These are phyloP conservation scores for Barypeithes pellucidus DNA, from an alignment of 2,888 invertebrate genomes.

Conservation along the genomic window DNA sequence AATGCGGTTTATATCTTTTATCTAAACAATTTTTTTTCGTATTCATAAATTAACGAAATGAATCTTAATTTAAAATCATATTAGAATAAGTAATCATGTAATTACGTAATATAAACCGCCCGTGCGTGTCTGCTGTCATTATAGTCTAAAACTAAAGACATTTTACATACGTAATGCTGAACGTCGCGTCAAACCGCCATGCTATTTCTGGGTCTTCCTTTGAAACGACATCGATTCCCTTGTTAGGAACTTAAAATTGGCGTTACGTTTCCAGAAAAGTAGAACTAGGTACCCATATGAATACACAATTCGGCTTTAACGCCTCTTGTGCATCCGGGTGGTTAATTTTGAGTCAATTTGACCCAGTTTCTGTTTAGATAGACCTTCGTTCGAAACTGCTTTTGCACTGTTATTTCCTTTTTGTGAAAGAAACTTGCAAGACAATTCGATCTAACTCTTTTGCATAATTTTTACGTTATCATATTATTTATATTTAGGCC, in stretches of 20 bases:
- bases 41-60: too few species aligned
- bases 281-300: neutral
- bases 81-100: too few species aligned
- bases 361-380: too few species aligned
- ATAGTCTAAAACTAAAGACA: neutral
- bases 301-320: neutral
- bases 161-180: too few species aligned
- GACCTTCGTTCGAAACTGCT: neutral
- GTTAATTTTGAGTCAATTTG: conserved; percentile 8
- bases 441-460: neutral
- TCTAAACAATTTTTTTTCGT: too few species aligned
- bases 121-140: too few species aligned
- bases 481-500: too few species aligned
- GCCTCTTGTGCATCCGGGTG: neutral
- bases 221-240: neutral
- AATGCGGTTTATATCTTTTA: too few species aligned
- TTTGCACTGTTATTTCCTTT: neutral
- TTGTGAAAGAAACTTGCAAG: neutral
- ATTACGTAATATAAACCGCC: too few species aligned
- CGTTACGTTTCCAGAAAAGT: neutral
- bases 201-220: neutral
- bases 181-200: neutral
- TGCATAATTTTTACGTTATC: too few species aligned
- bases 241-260: neutral
- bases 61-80: too few species aligned